phyloP scores from a whole-genome alignment of 1,140 invertebrate genomes.

The Latrodectus geometricus region DNA sequence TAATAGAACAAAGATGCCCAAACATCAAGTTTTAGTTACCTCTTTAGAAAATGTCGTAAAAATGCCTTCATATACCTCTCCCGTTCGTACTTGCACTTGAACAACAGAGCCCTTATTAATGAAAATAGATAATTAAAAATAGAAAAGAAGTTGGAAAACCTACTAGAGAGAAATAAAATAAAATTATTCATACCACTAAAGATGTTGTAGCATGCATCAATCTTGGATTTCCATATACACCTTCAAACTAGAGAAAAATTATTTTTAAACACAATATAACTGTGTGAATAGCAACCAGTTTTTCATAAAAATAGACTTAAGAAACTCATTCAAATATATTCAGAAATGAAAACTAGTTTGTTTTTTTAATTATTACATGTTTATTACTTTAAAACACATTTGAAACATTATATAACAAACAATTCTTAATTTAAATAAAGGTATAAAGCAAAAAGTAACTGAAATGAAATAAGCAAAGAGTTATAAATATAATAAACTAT shows the following conservation, averaged over 20 bases:
- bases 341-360: too few species aligned
- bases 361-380: too few species aligned
- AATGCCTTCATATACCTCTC: conserved; percentile 85
- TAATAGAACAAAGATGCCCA: too few species aligned
- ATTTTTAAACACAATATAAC: background rate
- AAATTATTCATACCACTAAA: conserved; percentile 78
- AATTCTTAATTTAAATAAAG: too few species aligned
- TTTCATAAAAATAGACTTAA: too few species aligned
- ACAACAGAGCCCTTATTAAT: conserved; percentile 65
- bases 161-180: background rate
- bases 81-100: conserved; percentile 82
- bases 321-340: too few species aligned
- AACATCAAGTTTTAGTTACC: conserved; percentile 63
- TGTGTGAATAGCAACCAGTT: too few species aligned
- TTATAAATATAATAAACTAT: too few species aligned
- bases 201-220: conserved; percentile 88
- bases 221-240: conserved; percentile 86
- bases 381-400: too few species aligned
- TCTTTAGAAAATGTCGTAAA: conserved; percentile 86
- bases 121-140: conserved; percentile 27
- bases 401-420: too few species aligned
- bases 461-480: too few species aligned
- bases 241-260: conserved; percentile 71
- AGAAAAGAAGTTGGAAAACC: background rate
- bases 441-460: too few species aligned